A percentile compares a stretch with the other conserved stretches of the same genome.
Conservation (phyloP, 2,797 vertebrate species). For the Hypotaenidia philippensis region DNA sequence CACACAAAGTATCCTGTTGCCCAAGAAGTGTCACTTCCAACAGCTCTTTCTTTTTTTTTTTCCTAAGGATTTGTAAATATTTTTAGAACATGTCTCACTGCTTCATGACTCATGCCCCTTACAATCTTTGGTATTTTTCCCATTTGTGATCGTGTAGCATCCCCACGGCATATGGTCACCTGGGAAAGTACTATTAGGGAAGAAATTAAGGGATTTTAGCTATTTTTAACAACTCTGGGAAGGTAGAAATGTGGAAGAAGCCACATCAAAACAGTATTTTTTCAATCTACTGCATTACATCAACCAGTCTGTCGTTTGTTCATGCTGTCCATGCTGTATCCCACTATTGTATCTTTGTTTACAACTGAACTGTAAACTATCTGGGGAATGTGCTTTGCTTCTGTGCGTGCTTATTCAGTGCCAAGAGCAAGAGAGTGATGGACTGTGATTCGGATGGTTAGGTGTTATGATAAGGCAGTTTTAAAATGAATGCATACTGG, state of each 20-base stretch:
- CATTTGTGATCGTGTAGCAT: not conserved
- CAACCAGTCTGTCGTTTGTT: not conserved
- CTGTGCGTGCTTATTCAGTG: not conserved
- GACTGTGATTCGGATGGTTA: not conserved
- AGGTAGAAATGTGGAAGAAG: not conserved
- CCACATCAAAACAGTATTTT: not conserved
- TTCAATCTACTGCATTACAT: not conserved
- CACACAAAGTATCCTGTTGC: not conserved
- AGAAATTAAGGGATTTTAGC: slow-evolving; percentile 6
- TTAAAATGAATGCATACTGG: not conserved
- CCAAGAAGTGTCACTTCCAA: slow-evolving; percentile 35
- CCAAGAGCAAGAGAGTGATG: not conserved
- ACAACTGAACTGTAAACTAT: not conserved
- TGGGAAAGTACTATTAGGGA: not conserved
- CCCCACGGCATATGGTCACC: slow-evolving; percentile 47
- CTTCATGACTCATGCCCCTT: slow-evolving; percentile 39
- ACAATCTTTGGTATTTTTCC: slow-evolving; percentile 31
- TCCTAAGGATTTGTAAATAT: slow-evolving; percentile 45
- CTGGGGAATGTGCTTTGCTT: not conserved
- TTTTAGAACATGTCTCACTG: slow-evolving; percentile 36
- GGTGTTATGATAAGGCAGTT: not conserved
- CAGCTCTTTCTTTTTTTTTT: not conserved
- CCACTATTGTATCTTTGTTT: not conserved
- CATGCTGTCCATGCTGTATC: not conserved
- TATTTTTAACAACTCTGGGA: not conserved